A percentile compares a stretch with the other conserved stretches of the same genome.
These are phyloP conservation scores for Nettapus auritus DNA, from an alignment of 2,113 vertebrate species.

Conservation along the genomic window DNA sequence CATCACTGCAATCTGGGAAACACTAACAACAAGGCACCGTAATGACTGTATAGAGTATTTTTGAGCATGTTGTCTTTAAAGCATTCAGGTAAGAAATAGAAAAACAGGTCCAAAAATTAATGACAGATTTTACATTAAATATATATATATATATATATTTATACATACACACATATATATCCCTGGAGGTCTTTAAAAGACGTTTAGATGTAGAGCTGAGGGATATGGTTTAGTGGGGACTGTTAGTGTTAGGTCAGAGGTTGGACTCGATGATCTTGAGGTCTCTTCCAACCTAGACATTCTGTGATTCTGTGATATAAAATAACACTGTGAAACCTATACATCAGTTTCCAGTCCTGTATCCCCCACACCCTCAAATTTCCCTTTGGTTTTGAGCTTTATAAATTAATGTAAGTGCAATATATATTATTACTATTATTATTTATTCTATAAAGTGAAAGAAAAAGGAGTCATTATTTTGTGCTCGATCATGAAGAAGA, in stretches of 20 bases:
- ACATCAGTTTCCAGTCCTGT: neutral
- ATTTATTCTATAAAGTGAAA: neutral
- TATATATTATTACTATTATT: neutral
- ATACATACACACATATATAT: too few species aligned
- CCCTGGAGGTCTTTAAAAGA: too few species aligned
- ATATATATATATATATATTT: too few species aligned
- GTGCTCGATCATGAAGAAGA: neutral
- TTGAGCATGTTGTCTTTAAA: neutral
- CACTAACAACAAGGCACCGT: neutral
- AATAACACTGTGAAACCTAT: neutral
- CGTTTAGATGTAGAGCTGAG: too few species aligned
- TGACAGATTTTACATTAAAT: neutral
- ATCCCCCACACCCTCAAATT: neutral
- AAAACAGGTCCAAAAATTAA: neutral
- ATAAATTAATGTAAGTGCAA: neutral
- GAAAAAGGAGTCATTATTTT: neutral
- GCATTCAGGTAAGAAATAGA: neutral
- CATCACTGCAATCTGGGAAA: neutral
- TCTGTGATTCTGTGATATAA: too few species aligned
- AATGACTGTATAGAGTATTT: neutral
- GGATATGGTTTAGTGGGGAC: too few species aligned
- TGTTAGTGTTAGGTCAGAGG: too few species aligned
- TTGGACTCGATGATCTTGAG: too few species aligned
- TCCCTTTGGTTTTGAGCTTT: neutral
- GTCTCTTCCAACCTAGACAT: too few species aligned